phyloP scores from a whole-genome alignment of 2,797 vertebrate species.

The Acanthis flammea region DNA sequence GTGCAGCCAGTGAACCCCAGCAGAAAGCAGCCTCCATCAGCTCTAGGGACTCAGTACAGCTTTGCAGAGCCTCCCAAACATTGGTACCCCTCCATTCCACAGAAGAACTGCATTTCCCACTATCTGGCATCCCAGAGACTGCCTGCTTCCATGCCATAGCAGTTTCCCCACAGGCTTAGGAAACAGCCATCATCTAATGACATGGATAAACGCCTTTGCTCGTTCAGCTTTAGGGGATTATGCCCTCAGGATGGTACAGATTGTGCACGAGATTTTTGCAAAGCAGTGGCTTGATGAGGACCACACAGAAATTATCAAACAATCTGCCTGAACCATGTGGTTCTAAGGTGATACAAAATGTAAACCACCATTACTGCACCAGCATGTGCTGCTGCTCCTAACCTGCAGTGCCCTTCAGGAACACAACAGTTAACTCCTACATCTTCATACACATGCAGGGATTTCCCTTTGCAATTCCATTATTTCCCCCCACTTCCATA shows the following conservation, averaged over 20 bases:
- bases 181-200: conserved; percentile 28
- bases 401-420: background rate
- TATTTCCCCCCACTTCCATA: fast-evolving
- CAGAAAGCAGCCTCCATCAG: background rate
- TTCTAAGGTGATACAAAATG: background rate
- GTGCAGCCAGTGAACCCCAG: background rate
- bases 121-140: background rate
- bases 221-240: conserved; percentile 5
- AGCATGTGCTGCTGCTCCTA: background rate
- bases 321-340: fast-evolving
- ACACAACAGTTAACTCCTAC: background rate
- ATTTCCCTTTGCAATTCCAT: background rate
- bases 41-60: background rate
- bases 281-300: background rate
- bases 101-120: background rate
- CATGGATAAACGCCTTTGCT: conserved; percentile 26
- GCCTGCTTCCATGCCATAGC: background rate
- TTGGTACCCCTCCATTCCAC: background rate
- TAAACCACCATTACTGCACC: fast-evolving
- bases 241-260: background rate
- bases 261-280: background rate
- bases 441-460: fast-evolving
- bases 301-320: background rate
- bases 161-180: background rate
- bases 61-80: background rate